Evolutionary conservation across 2,113 vertebrate genomes (phyloP).

Genomic region (Mola mola): DNA sequence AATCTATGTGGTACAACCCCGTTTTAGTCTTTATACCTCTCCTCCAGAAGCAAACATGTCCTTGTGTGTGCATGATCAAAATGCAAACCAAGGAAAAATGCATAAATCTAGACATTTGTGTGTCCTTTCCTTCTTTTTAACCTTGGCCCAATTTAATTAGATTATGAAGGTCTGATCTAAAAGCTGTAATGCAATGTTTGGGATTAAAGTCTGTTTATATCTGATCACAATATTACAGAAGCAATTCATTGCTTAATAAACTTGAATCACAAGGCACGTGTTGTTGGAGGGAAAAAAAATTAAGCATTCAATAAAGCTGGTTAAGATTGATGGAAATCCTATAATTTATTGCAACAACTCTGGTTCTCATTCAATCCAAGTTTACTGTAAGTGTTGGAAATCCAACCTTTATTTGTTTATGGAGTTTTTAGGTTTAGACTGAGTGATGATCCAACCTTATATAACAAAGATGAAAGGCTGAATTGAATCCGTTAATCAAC

Average conservation of each 20-base stretch:
- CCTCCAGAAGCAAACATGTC: constrained; percentile 39
- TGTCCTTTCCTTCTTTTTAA: constrained; percentile 51
- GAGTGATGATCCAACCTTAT: not conserved
- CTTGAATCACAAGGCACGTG: no score
- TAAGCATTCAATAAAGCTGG: no score
- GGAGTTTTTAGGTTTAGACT: no score
- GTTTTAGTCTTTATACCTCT: constrained; percentile 35
- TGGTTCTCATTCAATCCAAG: no score
- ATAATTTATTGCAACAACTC: no score
- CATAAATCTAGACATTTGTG: constrained; percentile 60
- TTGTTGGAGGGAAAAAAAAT: no score
- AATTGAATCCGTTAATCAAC: constrained; percentile 1
- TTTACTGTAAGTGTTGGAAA: no score
- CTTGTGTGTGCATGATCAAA: constrained; percentile 27
- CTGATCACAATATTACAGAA: constrained; percentile 9
- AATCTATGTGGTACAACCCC: constrained; percentile 11
- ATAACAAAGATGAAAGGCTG: not conserved
- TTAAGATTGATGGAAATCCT: no score
- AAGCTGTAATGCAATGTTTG: constrained; percentile 26
- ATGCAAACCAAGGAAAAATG: constrained; percentile 59
- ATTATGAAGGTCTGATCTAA: constrained; percentile 47
- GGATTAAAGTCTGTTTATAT: constrained; percentile 37
- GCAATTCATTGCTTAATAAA: constrained; percentile 1
- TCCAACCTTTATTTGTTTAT: no score
- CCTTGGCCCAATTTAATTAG: constrained; percentile 62